Percentiles rank a stretch among this genome's conserved stretches.
phyloP scores from a whole-genome alignment of 2,797 vertebrate species.

The Bucorvus abyssinicus region DNA sequence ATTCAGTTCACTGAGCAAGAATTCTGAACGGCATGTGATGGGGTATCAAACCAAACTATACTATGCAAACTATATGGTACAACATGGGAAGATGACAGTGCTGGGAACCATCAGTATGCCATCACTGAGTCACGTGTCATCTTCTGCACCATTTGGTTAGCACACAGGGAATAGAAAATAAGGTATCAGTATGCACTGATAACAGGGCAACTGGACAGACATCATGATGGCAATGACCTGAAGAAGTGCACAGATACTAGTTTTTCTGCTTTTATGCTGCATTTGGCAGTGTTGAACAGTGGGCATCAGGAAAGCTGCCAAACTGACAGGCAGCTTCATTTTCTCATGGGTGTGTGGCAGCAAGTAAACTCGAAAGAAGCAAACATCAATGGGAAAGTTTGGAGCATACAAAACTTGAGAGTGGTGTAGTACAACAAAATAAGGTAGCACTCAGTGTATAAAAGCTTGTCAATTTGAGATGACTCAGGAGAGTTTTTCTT shows the following conservation, averaged over 20 bases:
- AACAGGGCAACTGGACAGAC: background rate
- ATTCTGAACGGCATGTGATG: background rate
- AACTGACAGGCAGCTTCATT: background rate
- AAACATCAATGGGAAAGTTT: background rate
- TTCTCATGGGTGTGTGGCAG: background rate
- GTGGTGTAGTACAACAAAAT: background rate
- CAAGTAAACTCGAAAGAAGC: background rate
- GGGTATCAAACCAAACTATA: rapidly evolving
- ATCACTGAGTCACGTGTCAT: rapidly evolving
- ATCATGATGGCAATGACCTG: background rate
- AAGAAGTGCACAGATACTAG: background rate
- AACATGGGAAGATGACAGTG: background rate
- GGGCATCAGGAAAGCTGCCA: background rate
- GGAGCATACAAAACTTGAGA: background rate
- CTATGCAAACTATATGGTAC: background rate
- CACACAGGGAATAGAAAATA: background rate
- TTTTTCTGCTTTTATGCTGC: background rate
- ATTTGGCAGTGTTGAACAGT: background rate
- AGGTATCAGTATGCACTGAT: background rate
- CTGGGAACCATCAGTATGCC: background rate
- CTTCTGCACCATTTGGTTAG: background rate
- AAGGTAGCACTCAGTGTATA: background rate
- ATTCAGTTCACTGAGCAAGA: background rate
- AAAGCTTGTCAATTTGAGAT: background rate
- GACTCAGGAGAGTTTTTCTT: background rate